These are phyloP conservation scores for Caiman crocodilus DNA, from an alignment of 2,797 vertebrate species.

Conservation along the genomic window DNA sequence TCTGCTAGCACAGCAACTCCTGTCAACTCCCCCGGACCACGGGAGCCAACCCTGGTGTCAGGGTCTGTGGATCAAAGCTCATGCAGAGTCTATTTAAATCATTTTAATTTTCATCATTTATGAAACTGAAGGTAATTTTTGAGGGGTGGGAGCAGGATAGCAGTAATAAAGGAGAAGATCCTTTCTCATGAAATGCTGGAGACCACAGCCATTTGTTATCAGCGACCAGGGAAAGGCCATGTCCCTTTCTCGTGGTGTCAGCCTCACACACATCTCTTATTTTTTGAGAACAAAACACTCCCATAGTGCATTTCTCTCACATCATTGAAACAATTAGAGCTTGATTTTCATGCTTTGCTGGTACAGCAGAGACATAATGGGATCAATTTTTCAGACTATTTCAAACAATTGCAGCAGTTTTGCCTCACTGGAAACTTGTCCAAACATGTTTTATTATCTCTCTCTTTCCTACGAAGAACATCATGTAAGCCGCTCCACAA, in stretches of 20 bases:
- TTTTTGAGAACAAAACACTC: not conserved
- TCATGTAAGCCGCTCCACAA: not conserved
- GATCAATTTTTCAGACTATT: not conserved
- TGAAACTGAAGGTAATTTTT: not conserved
- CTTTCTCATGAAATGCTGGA: not conserved
- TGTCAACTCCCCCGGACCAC: not conserved
- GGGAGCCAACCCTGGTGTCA: not conserved
- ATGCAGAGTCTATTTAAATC: not conserved
- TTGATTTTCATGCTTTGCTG: not conserved
- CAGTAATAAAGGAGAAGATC: not conserved
- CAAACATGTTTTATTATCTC: not conserved
- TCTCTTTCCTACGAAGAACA: not conserved
- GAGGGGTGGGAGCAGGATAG: not conserved
- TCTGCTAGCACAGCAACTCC: not conserved
- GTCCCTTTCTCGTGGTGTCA: not conserved
- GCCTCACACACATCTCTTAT: not conserved
- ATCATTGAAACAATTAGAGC: not conserved
- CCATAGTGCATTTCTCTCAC: not conserved
- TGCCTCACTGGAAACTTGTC: not conserved
- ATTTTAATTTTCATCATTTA: not conserved
- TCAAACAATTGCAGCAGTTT: not conserved
- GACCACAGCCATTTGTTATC: not conserved
- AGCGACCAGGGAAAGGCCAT: not conserved
- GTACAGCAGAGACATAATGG: not conserved
- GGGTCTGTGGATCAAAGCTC: not conserved